Evolutionary conservation across 2,113 vertebrate genomes (phyloP).

Genomic region (Alces alces): DNA sequence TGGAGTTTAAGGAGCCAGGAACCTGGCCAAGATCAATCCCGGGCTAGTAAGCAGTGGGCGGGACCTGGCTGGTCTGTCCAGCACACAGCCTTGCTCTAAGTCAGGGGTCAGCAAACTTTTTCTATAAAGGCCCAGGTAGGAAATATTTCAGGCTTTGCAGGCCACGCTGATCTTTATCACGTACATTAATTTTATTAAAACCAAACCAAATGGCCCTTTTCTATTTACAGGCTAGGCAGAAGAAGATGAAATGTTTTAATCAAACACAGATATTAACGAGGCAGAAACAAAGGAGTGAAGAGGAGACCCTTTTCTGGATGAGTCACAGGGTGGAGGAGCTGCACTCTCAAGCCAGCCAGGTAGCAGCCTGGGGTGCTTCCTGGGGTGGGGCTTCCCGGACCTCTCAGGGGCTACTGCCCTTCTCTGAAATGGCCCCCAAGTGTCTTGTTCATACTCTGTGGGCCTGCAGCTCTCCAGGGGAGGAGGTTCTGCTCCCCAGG

Average conservation of each 20-base stretch:
- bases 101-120: not conserved
- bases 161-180: not conserved
- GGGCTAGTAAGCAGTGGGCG: accelerated
- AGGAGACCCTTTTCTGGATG: not conserved
- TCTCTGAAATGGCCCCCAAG: not conserved
- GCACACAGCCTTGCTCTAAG: not conserved
- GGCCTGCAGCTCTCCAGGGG: not conserved
- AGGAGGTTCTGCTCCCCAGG: not conserved
- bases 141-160: not conserved
- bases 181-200: not conserved
- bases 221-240: not conserved
- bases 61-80: not conserved
- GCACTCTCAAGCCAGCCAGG: not conserved
- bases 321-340: not conserved
- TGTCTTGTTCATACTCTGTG: not conserved
- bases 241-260: not conserved
- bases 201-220: not conserved
- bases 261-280: not conserved
- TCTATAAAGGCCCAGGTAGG: not conserved
- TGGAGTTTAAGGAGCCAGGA: not conserved
- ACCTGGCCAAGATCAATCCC: not conserved
- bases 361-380: not conserved
- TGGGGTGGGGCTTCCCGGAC: not conserved
- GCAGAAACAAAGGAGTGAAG: not conserved
- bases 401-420: not conserved